These are phyloP conservation scores for Pantala flavescens DNA, from an alignment of 1,140 invertebrate species.

Conservation along the genomic window DNA sequence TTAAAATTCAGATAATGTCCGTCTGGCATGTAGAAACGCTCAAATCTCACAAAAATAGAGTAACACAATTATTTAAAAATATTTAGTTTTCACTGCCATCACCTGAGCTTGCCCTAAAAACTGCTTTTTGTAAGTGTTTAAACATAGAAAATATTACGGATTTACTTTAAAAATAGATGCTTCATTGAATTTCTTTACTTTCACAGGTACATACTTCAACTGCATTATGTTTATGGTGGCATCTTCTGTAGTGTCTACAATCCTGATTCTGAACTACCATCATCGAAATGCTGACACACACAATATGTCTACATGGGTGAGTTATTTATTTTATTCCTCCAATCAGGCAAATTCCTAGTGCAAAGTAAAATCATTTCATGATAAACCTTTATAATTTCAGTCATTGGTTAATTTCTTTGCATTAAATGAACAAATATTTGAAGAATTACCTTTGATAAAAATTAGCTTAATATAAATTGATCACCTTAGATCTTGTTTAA, in stretches of 20 bases:
- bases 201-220: slow-evolving; percentile 93
- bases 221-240: slow-evolving; percentile 99
- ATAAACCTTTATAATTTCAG: background rate
- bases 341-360: too few species aligned
- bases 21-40: background rate
- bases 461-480: too few species aligned
- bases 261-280: slow-evolving; percentile 97
- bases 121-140: background rate
- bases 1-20: background rate
- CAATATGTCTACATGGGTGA: slow-evolving; percentile 93
- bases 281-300: slow-evolving; percentile 94
- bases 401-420: slow-evolving; percentile 7
- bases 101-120: background rate
- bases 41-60: background rate
- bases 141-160: background rate
- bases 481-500: too few species aligned
- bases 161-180: background rate
- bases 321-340: slow-evolving; percentile 29
- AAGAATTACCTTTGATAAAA: too few species aligned
- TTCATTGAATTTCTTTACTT: background rate
- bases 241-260: slow-evolving; percentile 93
- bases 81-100: background rate
- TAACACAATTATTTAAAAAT: background rate
- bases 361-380: too few species aligned
- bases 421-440: background rate